Percentiles rank a stretch among this genome's conserved stretches.
phyloP scores from a whole-genome alignment of 1,140 invertebrate genomes.

The Popillia japonica region DNA sequence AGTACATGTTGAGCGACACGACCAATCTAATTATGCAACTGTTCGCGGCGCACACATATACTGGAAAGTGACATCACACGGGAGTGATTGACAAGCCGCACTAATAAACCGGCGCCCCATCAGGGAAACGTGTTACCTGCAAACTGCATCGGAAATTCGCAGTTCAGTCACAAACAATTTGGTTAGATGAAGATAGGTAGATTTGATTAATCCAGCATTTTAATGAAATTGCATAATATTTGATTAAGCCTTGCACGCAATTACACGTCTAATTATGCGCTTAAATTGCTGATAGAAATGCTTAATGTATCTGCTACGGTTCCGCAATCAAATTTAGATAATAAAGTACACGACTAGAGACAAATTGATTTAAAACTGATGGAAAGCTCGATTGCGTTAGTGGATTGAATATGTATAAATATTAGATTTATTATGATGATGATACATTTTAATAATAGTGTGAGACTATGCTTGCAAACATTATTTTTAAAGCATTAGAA shows the following conservation, averaged over 20 bases:
- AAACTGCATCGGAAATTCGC: slow-evolving; percentile 21
- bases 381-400: too few species aligned
- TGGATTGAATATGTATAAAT: too few species aligned
- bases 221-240: slow-evolving; percentile 7
- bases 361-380: too few species aligned
- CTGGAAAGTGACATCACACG: slow-evolving; percentile 47
- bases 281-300: too few species aligned
- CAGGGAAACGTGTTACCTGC: not conserved
- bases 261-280: not conserved
- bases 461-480: too few species aligned
- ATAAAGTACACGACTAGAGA: too few species aligned
- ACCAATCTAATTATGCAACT: slow-evolving; percentile 57
- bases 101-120: slow-evolving; percentile 44
- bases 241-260: slow-evolving; percentile 2
- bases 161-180: slow-evolving; percentile 24
- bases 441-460: too few species aligned
- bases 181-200: not conserved
- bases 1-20: slow-evolving; percentile 50
- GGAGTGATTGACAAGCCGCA: slow-evolving; percentile 55
- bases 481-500: too few species aligned
- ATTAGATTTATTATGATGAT: too few species aligned
- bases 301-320: too few species aligned
- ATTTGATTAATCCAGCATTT: slow-evolving; percentile 7
- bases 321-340: too few species aligned
- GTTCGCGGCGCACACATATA: slow-evolving; percentile 48